A percentile compares a stretch with the other conserved stretches of the same genome.
phyloP scores from a whole-genome alignment of 2,888 invertebrate species.

The Pasiphila rectangulata region DNA sequence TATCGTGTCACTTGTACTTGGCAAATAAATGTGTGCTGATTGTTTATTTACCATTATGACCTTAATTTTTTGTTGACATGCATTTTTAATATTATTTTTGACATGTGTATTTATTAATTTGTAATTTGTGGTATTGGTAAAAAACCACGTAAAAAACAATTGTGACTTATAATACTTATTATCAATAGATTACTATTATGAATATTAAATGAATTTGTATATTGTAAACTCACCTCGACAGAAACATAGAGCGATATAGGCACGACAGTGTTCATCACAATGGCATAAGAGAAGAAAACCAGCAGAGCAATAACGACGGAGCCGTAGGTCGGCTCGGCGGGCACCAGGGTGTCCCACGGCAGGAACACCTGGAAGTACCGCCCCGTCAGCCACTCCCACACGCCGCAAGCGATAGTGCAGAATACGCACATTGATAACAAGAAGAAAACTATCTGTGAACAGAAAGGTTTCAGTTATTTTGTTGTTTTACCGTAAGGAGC shows the following conservation, averaged over 20 bases:
- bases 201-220: no score
- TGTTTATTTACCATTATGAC: no score
- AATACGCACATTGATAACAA: constrained; percentile 98
- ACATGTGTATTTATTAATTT: no score
- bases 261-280: constrained; percentile 99
- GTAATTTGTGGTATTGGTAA: no score
- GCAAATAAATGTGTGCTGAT: no score
- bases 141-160: no score
- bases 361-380: constrained; percentile 93
- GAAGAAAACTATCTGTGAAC: constrained; percentile 95
- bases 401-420: constrained; percentile 97
- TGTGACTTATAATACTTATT: no score
- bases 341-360: constrained; percentile 97
- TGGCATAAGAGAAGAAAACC: constrained; percentile 99
- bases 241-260: constrained; percentile 99
- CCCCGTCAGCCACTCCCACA: constrained; percentile 98
- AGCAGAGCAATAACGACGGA: constrained; percentile 96
- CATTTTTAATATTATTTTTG: no score
- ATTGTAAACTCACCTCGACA: constrained; percentile 86
- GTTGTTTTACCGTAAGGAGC: no score
- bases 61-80: no score
- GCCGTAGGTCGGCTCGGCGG: constrained; percentile 89
- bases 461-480: not conserved
- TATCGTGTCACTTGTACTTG: no score
- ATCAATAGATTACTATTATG: no score